Percentiles rank a stretch among this genome's conserved stretches.
phyloP scores from a whole-genome alignment of 2,888 invertebrate genomes.

The Caenorhabditis japonica region DNA sequence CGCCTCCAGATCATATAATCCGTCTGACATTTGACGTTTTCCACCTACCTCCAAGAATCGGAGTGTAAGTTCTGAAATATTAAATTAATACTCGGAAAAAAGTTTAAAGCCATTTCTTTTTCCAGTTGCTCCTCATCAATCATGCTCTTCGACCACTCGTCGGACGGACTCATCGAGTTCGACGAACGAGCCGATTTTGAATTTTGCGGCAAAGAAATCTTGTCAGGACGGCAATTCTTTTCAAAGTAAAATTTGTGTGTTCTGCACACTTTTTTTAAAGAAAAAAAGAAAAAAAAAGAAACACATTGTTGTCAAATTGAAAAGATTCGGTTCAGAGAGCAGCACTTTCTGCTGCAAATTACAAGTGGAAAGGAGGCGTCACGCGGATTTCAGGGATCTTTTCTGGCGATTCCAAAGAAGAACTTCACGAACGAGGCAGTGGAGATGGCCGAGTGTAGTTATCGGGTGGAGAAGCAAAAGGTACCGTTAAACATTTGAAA shows the following conservation, averaged over 20 bases:
- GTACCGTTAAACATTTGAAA: conserved; percentile 22
- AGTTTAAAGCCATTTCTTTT: too few species aligned
- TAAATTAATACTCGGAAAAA: not conserved
- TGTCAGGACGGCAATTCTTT: conserved; percentile 52
- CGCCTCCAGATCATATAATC: conserved; percentile 54
- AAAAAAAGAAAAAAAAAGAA: not conserved
- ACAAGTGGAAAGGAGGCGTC: conserved; percentile 46
- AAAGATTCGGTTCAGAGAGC: conserved; percentile 39
- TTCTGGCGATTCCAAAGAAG: conserved; percentile 48
- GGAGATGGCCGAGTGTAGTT: conserved; percentile 60
- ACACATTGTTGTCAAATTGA: not conserved
- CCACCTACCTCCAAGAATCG: conserved; percentile 52
- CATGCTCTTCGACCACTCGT: conserved; percentile 59
- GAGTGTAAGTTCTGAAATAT: conserved; percentile 28
- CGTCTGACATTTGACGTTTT: conserved; percentile 56
- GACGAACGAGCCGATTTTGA: conserved; percentile 58
- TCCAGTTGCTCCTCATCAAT: conserved; percentile 57
- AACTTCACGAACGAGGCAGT: conserved; percentile 56
- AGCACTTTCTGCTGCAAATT: conserved; percentile 57
- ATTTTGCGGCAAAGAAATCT: conserved; percentile 61
- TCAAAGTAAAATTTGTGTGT: conserved; percentile 41
- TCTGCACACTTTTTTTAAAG: not conserved
- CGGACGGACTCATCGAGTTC: conserved; percentile 58
- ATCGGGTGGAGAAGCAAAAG: conserved; percentile 56
- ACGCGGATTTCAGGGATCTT: conserved; percentile 58